These are phyloP conservation scores for Eupithecia tripunctaria DNA, from an alignment of 2,888 invertebrate species.

Conservation along the genomic window DNA sequence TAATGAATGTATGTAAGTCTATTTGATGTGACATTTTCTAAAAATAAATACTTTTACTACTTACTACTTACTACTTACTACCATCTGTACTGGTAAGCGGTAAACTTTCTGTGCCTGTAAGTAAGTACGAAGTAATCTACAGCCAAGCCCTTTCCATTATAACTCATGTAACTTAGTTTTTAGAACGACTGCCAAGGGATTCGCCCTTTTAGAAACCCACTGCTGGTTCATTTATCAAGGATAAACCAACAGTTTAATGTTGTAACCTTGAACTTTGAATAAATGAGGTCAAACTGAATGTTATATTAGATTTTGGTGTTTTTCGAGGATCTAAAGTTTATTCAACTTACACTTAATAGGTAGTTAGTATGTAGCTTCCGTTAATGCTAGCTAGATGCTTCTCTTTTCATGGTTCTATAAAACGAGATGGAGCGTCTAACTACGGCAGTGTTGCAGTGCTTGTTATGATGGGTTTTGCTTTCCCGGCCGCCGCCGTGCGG, in stretches of 20 bases:
- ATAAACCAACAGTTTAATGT: slow-evolving; percentile 24
- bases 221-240: slow-evolving; percentile 35
- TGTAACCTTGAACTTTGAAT: slow-evolving; percentile 19
- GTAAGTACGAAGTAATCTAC: slow-evolving; percentile 22
- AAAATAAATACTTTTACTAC: no score
- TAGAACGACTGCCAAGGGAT: slow-evolving; percentile 48
- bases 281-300: background rate
- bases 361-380: background rate
- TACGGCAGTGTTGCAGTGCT: no score
- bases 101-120: background rate
- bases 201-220: slow-evolving; percentile 36
- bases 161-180: slow-evolving; percentile 53
- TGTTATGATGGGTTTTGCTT: no score
- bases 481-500: no score
- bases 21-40: no score
- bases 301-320: background rate
- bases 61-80: no score
- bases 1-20: no score
- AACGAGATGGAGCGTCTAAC: no score
- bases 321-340: background rate
- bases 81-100: background rate
- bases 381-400: no score
- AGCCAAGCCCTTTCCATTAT: slow-evolving; percentile 51
- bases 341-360: background rate
- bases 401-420: no score